Base-by-base conservation (phyloP, 2,113 vertebrate species). In the Cariama cristata region DNA sequence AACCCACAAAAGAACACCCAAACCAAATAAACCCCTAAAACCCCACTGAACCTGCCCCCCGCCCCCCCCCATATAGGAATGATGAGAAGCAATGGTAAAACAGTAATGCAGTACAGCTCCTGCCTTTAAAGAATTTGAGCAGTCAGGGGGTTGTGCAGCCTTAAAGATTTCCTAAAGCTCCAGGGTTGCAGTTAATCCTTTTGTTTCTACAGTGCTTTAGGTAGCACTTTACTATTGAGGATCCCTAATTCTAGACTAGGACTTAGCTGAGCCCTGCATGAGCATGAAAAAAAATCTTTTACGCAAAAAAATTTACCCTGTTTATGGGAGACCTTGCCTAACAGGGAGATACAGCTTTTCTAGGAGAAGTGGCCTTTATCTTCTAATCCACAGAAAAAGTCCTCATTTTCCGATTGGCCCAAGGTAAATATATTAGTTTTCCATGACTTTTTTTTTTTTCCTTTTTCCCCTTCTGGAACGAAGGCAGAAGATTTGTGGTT, bases 101-200 rank as follows among this genome's bases (percentile, higher is more conserved):
- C 8, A 64, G 45, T 80, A 79, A 26, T 42, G 24, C 32, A 62
- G 26, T 40, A 20, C 55, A 67, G 59, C 50, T 91, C 11, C 47
- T 71, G 22, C 71, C 77, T 75, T 89, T 49, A 60, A 85, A 77
- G 64, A 72, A 32, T 56, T 64, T 71, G 58, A 93, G 90, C 69
- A 76, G n/a, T 49, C 66, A 20, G 44, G 14, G 38, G 32, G 44
- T 82, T 82, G 69, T 6, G 4, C 58, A 90, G 58, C 42, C 35
- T 50, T 68, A 55, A 86, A 76, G 33, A 59, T 92, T 92, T 80
- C 45, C 59, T 90, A 45, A 77, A 84, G 23, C 44, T 77, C 52
- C 0, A 4, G 35, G 17, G 20, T 21, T 91, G 62, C 4, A 1
- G 17, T 81, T 92, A 89, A 80, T 71, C 20, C 40, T 38, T 64